Base-by-base conservation (phyloP, 1,140 invertebrate genomes). In the Zaprionus tsacasi region DNA sequence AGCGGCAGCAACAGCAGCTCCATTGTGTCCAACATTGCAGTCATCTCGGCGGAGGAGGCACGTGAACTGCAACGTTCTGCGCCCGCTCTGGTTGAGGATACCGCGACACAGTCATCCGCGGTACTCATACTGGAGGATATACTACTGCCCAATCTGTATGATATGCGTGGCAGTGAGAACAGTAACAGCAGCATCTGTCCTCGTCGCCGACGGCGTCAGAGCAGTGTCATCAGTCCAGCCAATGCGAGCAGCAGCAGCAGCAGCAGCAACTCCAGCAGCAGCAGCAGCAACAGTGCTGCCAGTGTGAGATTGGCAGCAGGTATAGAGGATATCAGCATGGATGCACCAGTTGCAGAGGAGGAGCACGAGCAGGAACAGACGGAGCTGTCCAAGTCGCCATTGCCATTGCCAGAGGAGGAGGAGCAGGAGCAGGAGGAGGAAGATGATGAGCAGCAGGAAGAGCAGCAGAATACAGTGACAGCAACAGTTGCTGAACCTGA, bases 101-200 rank as follows among this genome's bases (percentile, higher is more conserved):
- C 71, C 2, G 77, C 70, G 1, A 73, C 86, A 7, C 71, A 76
- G 15, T 71, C 79, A 0, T 70, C 80, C 0, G 74, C 56, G 0
- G 81, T 88, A 6, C 65, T 80, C 17, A 88, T 88, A 7, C 40
- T 88, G 35, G 83, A 88, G 73, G 81, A 89, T 15, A 88, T 88
- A 7, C 25, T 76, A 13, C 21, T 88, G 55, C 83, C 83, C 48
- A 89, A 80, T 48, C 63, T 88, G 38, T 88, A 89, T 8, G 57
- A 80, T 25, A 27, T 52, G 17, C 43, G 50, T 13, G 54, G 7
- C 64, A 80, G 11, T 45, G 65, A 8, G 1, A 70, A 61, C n/a
- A 82, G 67, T 59, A 8, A 12, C 35, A 64, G 8, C 56, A 61
- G 36, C 11, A 45, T 0, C 36, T 40, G 12, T 40, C 38, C n/a